These are phyloP conservation scores for Acyrthosiphon pisum DNA, from an alignment of 1,140 invertebrate genomes.

Conservation along the genomic window DNA sequence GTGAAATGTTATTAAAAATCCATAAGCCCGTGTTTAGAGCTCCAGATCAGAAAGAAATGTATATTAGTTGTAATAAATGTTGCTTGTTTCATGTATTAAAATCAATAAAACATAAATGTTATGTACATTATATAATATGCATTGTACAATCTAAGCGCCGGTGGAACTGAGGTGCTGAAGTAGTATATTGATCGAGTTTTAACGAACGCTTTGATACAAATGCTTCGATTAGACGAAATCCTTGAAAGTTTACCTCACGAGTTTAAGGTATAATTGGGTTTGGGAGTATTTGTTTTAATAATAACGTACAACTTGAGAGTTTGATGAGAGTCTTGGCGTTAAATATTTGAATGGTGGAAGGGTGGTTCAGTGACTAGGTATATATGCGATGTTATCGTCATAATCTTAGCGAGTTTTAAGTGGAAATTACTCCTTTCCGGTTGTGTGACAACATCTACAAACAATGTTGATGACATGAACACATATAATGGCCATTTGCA, in stretches of 20 bases:
- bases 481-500: conserved; percentile 36
- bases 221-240: conserved; percentile 5
- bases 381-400: conserved; percentile 34
- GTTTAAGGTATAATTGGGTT: neutral
- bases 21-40: neutral
- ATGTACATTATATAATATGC: neutral
- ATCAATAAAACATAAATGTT: neutral
- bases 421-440: conserved; percentile 29
- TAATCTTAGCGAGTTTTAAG: conserved; percentile 50
- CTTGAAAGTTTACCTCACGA: neutral
- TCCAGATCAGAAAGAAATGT: neutral
- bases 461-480: conserved; percentile 9
- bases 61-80: neutral
- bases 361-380: neutral
- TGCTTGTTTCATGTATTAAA: neutral
- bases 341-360: conserved; percentile 24
- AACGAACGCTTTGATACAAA: conserved; percentile 12
- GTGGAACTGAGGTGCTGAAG: neutral
- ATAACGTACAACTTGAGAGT: conserved; percentile 27
- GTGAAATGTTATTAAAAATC: conserved; percentile 16
- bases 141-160: neutral
- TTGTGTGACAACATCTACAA: conserved; percentile 42
- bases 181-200: neutral
- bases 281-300: conserved; percentile 44
- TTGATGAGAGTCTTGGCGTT: conserved; percentile 27